These are phyloP conservation scores for Drosophila ambigua DNA, from an alignment of 1,140 invertebrate genomes.

Conservation along the genomic window DNA sequence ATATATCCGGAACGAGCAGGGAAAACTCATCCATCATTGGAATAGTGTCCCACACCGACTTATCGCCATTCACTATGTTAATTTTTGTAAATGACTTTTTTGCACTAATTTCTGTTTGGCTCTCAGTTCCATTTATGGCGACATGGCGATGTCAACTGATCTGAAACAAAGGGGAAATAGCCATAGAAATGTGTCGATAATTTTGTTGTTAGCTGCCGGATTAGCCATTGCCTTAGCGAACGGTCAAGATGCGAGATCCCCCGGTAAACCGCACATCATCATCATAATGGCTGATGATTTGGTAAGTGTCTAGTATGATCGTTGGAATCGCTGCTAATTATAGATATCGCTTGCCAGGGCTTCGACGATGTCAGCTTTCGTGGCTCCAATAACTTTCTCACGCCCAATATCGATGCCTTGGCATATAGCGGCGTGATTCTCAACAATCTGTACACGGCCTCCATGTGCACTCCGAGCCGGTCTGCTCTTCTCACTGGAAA, in stretches of 20 bases:
- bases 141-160: slow-evolving; percentile 21
- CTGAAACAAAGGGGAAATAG: slow-evolving; percentile 6
- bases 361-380: slow-evolving; percentile 96
- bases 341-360: slow-evolving; percentile 84
- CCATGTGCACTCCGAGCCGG: slow-evolving; percentile 91
- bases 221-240: slow-evolving; percentile 12
- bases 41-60: slow-evolving; percentile 15
- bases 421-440: slow-evolving; percentile 91
- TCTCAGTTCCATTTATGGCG: slow-evolving; percentile 16
- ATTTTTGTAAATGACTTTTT: slow-evolving; percentile 21
- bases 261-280: slow-evolving; percentile 85
- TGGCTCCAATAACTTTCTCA: slow-evolving; percentile 92
- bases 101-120: slow-evolving; percentile 30
- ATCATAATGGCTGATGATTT: slow-evolving; percentile 87
- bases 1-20: slow-evolving; percentile 33
- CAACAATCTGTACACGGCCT: slow-evolving; percentile 89
- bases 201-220: slow-evolving; percentile 14
- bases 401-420: slow-evolving; percentile 93
- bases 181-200: slow-evolving; percentile 10
- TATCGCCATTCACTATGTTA: slow-evolving; percentile 29
- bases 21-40: slow-evolving; percentile 28
- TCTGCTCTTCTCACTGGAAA: slow-evolving; percentile 92
- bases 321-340: background rate
- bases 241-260: slow-evolving; percentile 8
- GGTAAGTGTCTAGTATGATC: slow-evolving; percentile 69